Percentiles rank a stretch among this genome's conserved stretches.
These are phyloP conservation scores for Platyscapa corneri DNA, from an alignment of 1,140 invertebrate genomes.

Conservation along the genomic window DNA sequence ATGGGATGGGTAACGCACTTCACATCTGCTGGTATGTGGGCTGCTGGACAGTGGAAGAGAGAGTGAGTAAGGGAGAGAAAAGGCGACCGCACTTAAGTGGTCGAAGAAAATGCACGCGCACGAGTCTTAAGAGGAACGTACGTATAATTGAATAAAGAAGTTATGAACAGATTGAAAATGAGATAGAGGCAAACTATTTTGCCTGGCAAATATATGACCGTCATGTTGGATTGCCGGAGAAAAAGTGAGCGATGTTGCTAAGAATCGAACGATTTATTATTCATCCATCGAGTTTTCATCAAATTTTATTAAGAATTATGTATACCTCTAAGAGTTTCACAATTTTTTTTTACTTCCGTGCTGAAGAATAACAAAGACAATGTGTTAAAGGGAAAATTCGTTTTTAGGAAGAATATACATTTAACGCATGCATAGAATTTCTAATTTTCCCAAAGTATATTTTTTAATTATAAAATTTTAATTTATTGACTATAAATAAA, in stretches of 20 bases:
- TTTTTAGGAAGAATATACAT: too few relatives aligned
- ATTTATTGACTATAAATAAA: neutral
- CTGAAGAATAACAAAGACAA: neutral
- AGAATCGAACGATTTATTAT: neutral
- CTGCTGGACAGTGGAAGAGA: neutral
- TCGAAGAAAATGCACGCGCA: neutral
- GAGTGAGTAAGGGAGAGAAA: neutral
- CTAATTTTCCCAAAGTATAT: neutral
- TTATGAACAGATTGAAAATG: conserved; percentile 4
- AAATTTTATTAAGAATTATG: conserved; percentile 10
- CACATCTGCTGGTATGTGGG: neutral
- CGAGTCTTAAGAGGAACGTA: neutral
- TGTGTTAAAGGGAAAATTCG: neutral
- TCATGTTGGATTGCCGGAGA: conserved; percentile 3
- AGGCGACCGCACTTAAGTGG: neutral
- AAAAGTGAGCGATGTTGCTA: neutral
- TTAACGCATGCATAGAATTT: too few relatives aligned
- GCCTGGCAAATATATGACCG: neutral
- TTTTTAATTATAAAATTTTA: neutral
- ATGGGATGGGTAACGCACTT: conserved; percentile 4
- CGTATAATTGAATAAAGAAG: conserved; percentile 16
- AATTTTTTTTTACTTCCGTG: neutral
- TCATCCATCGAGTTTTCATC: neutral
- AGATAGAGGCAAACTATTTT: neutral
- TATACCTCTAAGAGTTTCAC: neutral